Base-by-base conservation (phyloP, 2,888 invertebrate species). In the Trissolcus japonicus region DNA sequence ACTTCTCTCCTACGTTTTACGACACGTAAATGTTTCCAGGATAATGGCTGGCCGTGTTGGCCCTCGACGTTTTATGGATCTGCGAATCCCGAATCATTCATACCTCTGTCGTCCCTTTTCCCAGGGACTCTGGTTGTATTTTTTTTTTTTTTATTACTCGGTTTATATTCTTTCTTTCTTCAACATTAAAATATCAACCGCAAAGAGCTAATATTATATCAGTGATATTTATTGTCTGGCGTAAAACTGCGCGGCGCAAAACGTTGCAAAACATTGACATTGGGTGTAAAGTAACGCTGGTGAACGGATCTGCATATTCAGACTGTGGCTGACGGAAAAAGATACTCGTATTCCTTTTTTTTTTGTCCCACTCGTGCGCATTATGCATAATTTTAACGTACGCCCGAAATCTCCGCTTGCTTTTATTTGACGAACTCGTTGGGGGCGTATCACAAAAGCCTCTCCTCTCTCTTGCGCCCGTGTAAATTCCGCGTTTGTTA, bases 211-310 rank as follows among this genome's bases (percentile, higher is more conserved):
- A 69, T 61, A 67, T 59, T 59, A 54, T 60, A 53, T 56, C 59
- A 11, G 13, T 19, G 46, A 57, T 67, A 67, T 59, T n/a, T 14
- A 43, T 43, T 11, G 25, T 25, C 25, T 25, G 25, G 25, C 6
- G 25, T 4, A 25, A 25, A 25, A 25, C 25, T 2, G 41, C 11
- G 41, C 2, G 35, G 50, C 50, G 21, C 6, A 67, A 74, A 67
- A 46, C 53, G 66, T 66, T 62, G 67, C 66, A 74, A 67, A 67
- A 74, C 67, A 74, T 62, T 74, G 74, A 68, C 74, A 68, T 67
- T 74, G 67, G 21, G 67, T 48, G 62, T 67, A 62, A 67, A 74
- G 46, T 56, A 74, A 67, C 67, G 21, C 43, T 25, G 48, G 61
- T 46, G 66, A 74, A 60, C 62, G 67, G 29, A 67, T 62, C 54